Evolutionary conservation across 2,113 vertebrate genomes (phyloP), one percentile per base, ranked within the genome.

Genomic region (Oceanites oceanicus): DNA sequence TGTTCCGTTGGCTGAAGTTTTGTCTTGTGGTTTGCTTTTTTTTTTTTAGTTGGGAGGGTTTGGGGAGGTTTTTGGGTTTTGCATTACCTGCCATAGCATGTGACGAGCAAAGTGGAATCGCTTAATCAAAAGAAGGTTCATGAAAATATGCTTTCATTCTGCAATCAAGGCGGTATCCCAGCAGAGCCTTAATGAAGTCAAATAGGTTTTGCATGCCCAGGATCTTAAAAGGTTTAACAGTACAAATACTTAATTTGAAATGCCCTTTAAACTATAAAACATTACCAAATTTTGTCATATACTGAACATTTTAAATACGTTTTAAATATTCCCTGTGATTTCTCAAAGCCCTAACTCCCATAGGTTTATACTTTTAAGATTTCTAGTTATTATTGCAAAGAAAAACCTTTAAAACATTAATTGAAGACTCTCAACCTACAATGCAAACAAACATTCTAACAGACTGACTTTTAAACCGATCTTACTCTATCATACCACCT

Each of bases 131-230:
- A 78, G 61, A 26, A n/a, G 44, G 47, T 32, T 87, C 52, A 81
- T 62, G 29, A 26, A 93, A 91, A 90, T 29, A 44, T 0, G 3
- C 55, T 74, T 83, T 30, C 40, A 23, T 62, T 66, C 86, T 38
- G 42, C 86, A 95, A 44, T 80, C 86, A 84, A 72, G 65, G 45
- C 3, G 3, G 34, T 38, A 53, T 55, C 83, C 73, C 63, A 68
- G 79, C 65, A 86, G 20, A 90, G 68, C 52, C 70, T 62, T 93
- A 71, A 94, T 82, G 77, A 91, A 92, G 68, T 77, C 80, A 93
- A 89, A 89, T 58, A 58, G 74, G 56, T 63, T 94, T 93, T 92
- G 52, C 81, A 88, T 82, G 74, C 73, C 70, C 52, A 47, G 44
- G 81, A 92, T 88, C 77, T 63, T 82, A 88, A 91, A 47, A 15